phyloP scores from a whole-genome alignment of 2,113 vertebrate species.

The Actinemys pallida region DNA sequence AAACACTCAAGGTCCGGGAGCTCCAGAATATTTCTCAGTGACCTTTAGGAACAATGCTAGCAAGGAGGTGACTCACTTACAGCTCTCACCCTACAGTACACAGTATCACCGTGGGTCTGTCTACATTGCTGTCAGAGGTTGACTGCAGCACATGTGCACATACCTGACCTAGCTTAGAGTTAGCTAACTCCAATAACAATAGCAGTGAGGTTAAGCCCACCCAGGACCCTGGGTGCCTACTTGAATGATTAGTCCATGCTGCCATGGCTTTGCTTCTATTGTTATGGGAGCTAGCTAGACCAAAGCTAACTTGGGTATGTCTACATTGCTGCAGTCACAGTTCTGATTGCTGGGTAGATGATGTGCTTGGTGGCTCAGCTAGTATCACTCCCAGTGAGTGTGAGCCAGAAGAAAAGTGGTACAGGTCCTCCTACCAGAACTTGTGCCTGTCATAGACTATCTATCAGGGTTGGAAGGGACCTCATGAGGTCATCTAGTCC shows the following conservation, averaged over 20 bases:
- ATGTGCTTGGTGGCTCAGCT: background rate
- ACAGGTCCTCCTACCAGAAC: background rate
- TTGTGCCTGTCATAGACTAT: background rate
- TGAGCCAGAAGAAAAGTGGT: conserved; percentile 23
- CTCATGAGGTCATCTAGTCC: too few species aligned
- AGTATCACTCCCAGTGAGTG: background rate
- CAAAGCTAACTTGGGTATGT: background rate
- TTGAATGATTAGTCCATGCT: background rate
- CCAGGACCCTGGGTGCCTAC: background rate
- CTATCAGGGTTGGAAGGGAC: too few species aligned
- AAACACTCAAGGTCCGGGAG: background rate
- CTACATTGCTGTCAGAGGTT: background rate
- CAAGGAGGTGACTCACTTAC: background rate
- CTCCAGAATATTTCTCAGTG: conserved; percentile 24
- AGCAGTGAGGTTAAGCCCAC: background rate
- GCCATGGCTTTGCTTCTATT: background rate
- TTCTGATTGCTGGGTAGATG: background rate
- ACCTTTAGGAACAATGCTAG: background rate
- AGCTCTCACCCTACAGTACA: background rate
- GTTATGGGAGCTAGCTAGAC: background rate
- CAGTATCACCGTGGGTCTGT: background rate
- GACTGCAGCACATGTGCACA: background rate
- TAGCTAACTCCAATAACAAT: background rate
- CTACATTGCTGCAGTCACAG: background rate
- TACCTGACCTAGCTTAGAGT: background rate